A percentile compares a stretch with the other conserved stretches of the same genome.
Conservation (phyloP, 2,888 invertebrate genomes). For the Catocala sponsa region DNA sequence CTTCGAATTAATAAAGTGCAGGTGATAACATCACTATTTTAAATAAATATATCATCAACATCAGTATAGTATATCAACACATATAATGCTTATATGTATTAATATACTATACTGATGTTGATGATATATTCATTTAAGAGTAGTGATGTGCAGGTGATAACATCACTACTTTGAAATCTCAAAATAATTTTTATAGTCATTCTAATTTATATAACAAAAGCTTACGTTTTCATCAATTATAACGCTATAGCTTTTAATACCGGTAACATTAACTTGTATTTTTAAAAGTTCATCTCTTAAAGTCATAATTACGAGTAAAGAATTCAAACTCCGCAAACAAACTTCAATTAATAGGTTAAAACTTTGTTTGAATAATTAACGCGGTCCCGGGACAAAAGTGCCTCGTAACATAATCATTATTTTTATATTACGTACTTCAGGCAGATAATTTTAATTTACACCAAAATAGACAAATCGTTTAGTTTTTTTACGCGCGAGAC, state of each 20-base stretch:
- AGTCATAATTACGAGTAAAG: constrained; percentile 38
- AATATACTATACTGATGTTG: no score
- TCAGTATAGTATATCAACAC: no score
- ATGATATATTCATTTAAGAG: no score
- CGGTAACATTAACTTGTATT: constrained; percentile 35
- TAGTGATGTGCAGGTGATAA: no score
- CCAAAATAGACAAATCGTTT: background rate
- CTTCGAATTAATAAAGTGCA: no score
- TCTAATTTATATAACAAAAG: background rate
- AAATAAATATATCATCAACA: no score
- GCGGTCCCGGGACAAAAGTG: constrained; percentile 5
- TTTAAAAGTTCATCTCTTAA: constrained; percentile 26
- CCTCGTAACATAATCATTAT: constrained; percentile 26
- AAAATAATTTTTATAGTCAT: background rate
- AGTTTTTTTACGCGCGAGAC: background rate
- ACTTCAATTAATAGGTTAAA: constrained; percentile 33
- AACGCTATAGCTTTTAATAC: constrained; percentile 23
- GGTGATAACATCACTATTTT: no score
- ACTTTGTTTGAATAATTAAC: constrained; percentile 34
- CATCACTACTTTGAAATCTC: no score
- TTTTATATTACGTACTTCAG: constrained; percentile 26
- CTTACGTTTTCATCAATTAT: constrained; percentile 5
- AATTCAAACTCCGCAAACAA: constrained; percentile 37
- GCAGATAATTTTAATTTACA: background rate
- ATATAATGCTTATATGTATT: no score